Conservation (phyloP, 2,113 vertebrate genomes). For the Apus apus region DNA sequence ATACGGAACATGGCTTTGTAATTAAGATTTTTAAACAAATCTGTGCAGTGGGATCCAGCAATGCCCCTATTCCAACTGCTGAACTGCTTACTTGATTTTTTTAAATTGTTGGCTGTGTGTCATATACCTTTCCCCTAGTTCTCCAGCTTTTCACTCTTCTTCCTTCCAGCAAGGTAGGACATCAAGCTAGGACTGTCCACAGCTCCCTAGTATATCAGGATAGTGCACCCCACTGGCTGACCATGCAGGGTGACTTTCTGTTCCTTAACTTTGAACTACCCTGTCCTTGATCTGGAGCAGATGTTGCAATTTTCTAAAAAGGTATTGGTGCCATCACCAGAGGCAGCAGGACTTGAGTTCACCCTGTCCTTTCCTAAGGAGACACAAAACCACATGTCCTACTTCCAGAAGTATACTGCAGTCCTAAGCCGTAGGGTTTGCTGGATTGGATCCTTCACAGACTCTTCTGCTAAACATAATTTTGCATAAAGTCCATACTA, state of each 20-base stretch:
- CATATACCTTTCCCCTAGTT: not conserved
- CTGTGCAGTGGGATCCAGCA: not conserved
- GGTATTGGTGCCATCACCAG: not conserved
- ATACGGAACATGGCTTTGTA: constrained; percentile 27
- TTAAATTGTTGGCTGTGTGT: not conserved
- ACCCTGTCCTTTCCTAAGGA: not conserved
- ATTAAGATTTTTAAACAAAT: constrained; percentile 25
- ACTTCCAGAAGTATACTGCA: not conserved
- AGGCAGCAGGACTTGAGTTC: not conserved
- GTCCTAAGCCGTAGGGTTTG: not conserved
- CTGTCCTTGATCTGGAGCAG: not conserved
- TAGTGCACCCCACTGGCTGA: not conserved
- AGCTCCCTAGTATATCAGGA: not conserved
- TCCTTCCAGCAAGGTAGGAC: not conserved
- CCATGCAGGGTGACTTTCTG: not conserved
- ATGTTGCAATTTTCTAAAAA: not conserved
- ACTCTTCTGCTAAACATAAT: not conserved
- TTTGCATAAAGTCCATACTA: constrained; percentile 4
- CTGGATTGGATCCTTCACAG: not conserved
- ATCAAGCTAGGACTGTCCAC: not conserved
- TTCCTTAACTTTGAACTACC: not conserved
- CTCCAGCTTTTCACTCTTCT: not conserved
- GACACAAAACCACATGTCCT: not conserved
- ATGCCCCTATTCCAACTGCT: not conserved
- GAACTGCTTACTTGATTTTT: not conserved